A percentile compares a stretch with the other conserved stretches of the same genome.
Conservation (phyloP, 2,113 vertebrate genomes). For the Fregetta grallaria region DNA sequence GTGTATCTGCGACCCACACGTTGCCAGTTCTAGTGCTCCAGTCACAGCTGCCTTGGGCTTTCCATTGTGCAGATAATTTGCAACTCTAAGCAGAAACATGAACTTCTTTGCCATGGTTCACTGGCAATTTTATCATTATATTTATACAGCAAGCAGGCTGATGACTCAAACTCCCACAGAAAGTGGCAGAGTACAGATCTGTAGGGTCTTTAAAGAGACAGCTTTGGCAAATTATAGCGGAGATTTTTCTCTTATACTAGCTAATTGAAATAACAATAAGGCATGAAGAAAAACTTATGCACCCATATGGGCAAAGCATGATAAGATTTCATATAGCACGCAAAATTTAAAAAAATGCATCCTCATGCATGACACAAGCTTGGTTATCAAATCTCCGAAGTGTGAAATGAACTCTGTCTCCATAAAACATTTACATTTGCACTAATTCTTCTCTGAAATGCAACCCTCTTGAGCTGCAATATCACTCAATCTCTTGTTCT, state of each 20-base stretch:
- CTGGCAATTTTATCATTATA: conserved; percentile 48
- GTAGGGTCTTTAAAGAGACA: background rate
- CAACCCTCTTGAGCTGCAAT: background rate
- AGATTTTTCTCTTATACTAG: background rate
- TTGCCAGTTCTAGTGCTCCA: background rate
- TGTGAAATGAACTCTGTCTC: background rate
- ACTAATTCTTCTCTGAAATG: background rate
- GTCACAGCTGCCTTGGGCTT: conserved; percentile 1
- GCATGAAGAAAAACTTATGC: background rate
- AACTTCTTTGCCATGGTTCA: conserved; percentile 57
- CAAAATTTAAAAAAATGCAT: background rate
- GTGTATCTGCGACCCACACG: fast-evolving
- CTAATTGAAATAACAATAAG: background rate
- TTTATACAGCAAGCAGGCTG: conserved; percentile 39
- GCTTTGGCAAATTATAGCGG: background rate
- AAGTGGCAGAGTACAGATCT: background rate
- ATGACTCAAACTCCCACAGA: background rate
- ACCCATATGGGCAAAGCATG: background rate
- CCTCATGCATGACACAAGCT: background rate
- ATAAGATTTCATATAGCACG: background rate
- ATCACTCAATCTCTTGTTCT: background rate
- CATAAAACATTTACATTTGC: background rate
- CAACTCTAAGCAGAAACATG: conserved; percentile 54
- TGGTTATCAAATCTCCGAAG: background rate
- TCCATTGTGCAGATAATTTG: conserved; percentile 32